phyloP scores from a whole-genome alignment of 2,888 invertebrate species.

The Physocephala rufipes region DNA sequence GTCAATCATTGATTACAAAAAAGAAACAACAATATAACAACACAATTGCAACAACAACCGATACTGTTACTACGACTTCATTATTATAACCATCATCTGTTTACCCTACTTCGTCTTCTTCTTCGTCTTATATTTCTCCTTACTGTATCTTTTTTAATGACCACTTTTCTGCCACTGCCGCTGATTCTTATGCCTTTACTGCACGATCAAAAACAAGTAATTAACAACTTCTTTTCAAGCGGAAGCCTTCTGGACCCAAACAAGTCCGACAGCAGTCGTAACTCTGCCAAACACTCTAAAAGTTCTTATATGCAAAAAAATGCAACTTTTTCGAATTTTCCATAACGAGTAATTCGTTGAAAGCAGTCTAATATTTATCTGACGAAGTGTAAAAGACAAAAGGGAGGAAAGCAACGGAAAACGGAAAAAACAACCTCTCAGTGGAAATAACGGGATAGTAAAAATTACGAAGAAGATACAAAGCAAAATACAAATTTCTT shows the following conservation, averaged over 20 bases:
- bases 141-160: too few species aligned
- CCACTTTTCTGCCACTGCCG: neutral
- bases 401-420: neutral
- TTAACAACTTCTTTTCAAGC: slow-evolving; percentile 35
- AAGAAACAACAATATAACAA: neutral
- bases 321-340: neutral
- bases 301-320: too few species aligned
- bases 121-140: too few species aligned
- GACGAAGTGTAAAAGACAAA: neutral
- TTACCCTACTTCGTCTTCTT: neutral
- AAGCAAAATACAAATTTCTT: slow-evolving; percentile 3
- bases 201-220: slow-evolving; percentile 23
- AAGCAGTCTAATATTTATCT: neutral
- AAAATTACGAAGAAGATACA: neutral
- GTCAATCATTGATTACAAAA: too few species aligned
- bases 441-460: too few species aligned
- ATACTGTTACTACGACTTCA: neutral
- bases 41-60: neutral
- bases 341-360: neutral
- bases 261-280: slow-evolving; percentile 2
- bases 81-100: neutral
- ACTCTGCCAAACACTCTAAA: too few species aligned
- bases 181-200: neutral
- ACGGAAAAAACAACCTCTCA: neutral
- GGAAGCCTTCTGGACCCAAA: slow-evolving; percentile 17